Evolutionary conservation across 92 coral and sea anemone species (phyloP), one percentile per base, ranked within the genome.

Genomic region (Heliopora coerulea): DNA sequence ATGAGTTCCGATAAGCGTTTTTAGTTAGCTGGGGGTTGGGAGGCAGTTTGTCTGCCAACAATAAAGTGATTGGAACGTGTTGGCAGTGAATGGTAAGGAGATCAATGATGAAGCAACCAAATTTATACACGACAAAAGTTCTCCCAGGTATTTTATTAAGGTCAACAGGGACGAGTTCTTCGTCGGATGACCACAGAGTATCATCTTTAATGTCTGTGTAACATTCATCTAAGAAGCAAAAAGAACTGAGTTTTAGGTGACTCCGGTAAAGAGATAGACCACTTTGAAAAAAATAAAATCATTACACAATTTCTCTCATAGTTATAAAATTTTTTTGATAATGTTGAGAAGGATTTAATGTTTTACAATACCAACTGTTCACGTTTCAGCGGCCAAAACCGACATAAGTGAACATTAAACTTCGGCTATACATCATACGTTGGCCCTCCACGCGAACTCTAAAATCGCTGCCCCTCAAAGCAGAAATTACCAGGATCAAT

Each of bases 191-290:
- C 86, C 87, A 95, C 64, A 95, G 79, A 2, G 99, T 95, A 83
- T 95, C 99, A 35, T 95, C 99, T 62, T 95, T 95, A 84, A 95
- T 95, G 81, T 95, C 99, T 30, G 91, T 95, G 82, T 95, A 95
- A 25, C 95, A 87, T 73, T 90, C 96, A 34, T 93, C 99, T 65
- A 56, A 23, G 8, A 56, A 56, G 58, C 3, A 31, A 3, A 56
- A 56, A 4, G 61, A 4, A 37, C 4, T 37, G 11, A 11, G 4
- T 37, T 37, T 37, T 37, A 37, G 11, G 42, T n/a, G n/a, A n/a
- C n/a, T n/a, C n/a, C n/a, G n/a, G n/a, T n/a, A n/a, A n/a, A n/a
- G n/a, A n/a, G n/a, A n/a, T n/a, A n/a, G n/a, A n/a, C n/a, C n/a
- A n/a, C n/a, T n/a, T n/a, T n/a, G n/a, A n/a, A n/a, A n/a, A n/a